These are phyloP conservation scores for Gonocerus acuteangulatus DNA, from an alignment of 2,888 invertebrate genomes.

Conservation along the genomic window DNA sequence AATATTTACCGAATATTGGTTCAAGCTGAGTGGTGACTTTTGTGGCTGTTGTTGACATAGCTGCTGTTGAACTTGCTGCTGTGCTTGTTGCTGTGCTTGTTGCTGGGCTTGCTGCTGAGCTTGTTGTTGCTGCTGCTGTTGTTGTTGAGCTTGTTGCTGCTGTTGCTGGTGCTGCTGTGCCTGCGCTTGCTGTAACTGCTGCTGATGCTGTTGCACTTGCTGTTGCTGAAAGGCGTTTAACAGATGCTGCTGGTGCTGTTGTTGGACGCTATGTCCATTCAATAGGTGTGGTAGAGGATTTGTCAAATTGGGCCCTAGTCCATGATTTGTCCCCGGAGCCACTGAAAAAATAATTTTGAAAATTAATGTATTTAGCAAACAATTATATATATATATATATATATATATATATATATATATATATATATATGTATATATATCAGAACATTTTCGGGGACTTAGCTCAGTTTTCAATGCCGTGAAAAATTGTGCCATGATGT, in stretches of 20 bases:
- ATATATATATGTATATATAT: too few relatives aligned
- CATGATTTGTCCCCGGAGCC: conserved; percentile 33
- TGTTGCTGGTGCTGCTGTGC: conserved; percentile 31
- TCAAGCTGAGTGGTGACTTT: conserved; percentile 30
- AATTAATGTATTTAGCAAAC: too few relatives aligned
- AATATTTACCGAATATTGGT: conserved; percentile 31
- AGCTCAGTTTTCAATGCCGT: too few relatives aligned
- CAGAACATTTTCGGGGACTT: too few relatives aligned
- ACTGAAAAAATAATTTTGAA: conserved; percentile 27
- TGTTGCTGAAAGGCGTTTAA: conserved; percentile 49
- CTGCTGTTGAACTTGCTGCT: conserved; percentile 31
- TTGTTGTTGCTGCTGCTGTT: conserved; percentile 23
- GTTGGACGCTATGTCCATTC: conserved; percentile 34
- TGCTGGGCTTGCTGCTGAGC: conserved; percentile 18
- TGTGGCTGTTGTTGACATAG: conserved; percentile 32
- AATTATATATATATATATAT: too few relatives aligned
- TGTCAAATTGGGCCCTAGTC: conserved; percentile 30
- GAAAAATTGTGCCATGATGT: too few relatives aligned
- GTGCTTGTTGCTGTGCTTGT: conserved; percentile 30
- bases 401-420: too few relatives aligned
- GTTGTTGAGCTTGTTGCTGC: conserved; percentile 30
- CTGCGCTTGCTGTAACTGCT: conserved; percentile 33
- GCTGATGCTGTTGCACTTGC: conserved; percentile 43
- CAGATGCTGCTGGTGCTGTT: conserved; percentile 55
- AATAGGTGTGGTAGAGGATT: conserved; percentile 35